A percentile compares a stretch with the other conserved stretches of the same genome.
These are phyloP conservation scores for Pimephales promelas DNA, from an alignment of 2,113 vertebrate species.

Conservation along the genomic window DNA sequence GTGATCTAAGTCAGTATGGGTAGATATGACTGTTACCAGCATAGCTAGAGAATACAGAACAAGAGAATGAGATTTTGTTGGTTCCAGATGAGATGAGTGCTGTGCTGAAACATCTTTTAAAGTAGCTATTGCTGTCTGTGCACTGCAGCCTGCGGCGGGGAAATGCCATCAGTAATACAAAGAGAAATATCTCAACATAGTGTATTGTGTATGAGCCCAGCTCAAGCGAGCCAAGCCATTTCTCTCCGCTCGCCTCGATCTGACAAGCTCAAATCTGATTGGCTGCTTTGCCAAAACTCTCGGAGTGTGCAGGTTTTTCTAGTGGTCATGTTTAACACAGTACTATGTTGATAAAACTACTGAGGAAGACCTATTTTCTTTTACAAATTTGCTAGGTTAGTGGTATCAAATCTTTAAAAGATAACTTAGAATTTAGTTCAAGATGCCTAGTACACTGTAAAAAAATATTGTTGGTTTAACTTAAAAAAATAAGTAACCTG, in stretches of 20 bases:
- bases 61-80: constrained; percentile 69
- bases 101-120: constrained; percentile 70
- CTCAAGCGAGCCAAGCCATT: constrained; percentile 53
- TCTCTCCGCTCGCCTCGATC: constrained; percentile 36
- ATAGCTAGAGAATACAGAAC: constrained; percentile 57
- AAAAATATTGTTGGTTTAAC: no score
- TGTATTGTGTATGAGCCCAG: constrained; percentile 14
- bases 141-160: constrained; percentile 55
- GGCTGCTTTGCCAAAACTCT: neutral
- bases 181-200: constrained; percentile 60
- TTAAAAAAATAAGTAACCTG: no score
- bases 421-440: neutral
- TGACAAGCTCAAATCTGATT: constrained; percentile 20
- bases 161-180: constrained; percentile 70
- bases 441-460: no score
- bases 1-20: constrained; percentile 12
- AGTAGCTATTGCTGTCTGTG: constrained; percentile 68
- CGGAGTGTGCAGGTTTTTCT: neutral
- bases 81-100: constrained; percentile 66
- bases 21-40: constrained; percentile 50
- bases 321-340: neutral
- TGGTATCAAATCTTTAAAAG: neutral
- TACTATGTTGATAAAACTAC: neutral
- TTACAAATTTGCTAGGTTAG: neutral
- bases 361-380: neutral